Evolutionary conservation across 2,888 invertebrate species (phyloP).

Genomic region (Sinelater perroti): DNA sequence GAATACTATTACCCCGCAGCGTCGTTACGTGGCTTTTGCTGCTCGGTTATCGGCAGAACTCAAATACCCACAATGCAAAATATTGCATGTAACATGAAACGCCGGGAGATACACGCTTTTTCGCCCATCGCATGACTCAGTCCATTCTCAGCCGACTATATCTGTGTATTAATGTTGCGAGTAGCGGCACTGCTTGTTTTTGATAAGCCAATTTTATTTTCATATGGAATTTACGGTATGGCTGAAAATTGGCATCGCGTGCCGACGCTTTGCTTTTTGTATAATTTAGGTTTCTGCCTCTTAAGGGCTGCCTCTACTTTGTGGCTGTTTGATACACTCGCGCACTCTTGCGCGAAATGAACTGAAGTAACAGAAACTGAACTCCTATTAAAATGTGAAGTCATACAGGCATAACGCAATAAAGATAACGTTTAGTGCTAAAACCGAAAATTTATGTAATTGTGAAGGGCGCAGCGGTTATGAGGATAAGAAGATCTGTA

Average conservation of each 20-base stretch:
- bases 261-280: constrained; percentile 2
- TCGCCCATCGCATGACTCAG: constrained; percentile 20
- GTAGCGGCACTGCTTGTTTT: constrained; percentile 21
- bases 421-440: no score
- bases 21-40: constrained; percentile 13
- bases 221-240: constrained; percentile 17
- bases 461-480: no score
- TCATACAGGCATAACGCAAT: no score
- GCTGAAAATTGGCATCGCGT: constrained; percentile 22
- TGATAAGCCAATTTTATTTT: constrained; percentile 26
- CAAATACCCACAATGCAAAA: constrained; percentile 9
- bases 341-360: no score
- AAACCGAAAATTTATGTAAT: no score
- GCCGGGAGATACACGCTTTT: constrained; percentile 14
- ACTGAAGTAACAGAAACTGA: no score
- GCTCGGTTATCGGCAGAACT: constrained; percentile 14
- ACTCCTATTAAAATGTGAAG: no score
- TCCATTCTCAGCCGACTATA: constrained; percentile 17
- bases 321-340: constrained; percentile 1
- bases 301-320: constrained; percentile 8
- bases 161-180: constrained; percentile 23
- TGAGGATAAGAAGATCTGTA: constrained; percentile 4
- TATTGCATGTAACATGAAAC: constrained; percentile 25
- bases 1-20: constrained; percentile 8
- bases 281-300: constrained; percentile 15